Conservation (phyloP, 2,113 vertebrate species). For the Oryzias javanicus region DNA sequence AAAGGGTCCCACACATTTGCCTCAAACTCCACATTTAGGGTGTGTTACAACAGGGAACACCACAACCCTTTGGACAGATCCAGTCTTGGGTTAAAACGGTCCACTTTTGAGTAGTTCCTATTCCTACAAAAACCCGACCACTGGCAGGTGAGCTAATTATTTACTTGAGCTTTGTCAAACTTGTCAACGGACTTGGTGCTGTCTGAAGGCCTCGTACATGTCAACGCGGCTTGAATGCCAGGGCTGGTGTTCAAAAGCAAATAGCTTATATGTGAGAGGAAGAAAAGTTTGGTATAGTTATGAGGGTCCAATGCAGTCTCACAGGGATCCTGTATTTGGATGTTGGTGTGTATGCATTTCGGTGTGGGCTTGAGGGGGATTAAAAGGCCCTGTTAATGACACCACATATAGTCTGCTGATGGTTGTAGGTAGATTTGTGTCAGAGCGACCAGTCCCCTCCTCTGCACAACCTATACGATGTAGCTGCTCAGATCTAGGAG, state of each 20-base stretch:
- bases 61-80: no score
- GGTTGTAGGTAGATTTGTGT: slow-evolving; percentile 72
- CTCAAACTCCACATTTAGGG: slow-evolving; percentile 20
- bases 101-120: slow-evolving; percentile 39
- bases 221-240: slow-evolving; percentile 65
- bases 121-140: slow-evolving; percentile 37
- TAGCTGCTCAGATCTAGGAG: slow-evolving; percentile 97
- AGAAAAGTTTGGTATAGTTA: slow-evolving; percentile 34
- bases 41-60: neutral
- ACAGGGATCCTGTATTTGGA: slow-evolving; percentile 30
- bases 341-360: slow-evolving; percentile 26
- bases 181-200: slow-evolving; percentile 44
- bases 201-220: slow-evolving; percentile 45
- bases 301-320: slow-evolving; percentile 42
- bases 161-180: slow-evolving; percentile 43
- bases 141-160: slow-evolving; percentile 38
- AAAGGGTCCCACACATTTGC: slow-evolving; percentile 31
- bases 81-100: slow-evolving; percentile 45
- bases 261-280: slow-evolving; percentile 64
- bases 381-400: slow-evolving; percentile 44
- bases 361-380: slow-evolving; percentile 38
- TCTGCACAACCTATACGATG: slow-evolving; percentile 83
- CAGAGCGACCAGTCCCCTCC: slow-evolving; percentile 41
- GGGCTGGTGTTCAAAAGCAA: slow-evolving; percentile 61
- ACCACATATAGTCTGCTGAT: slow-evolving; percentile 62